A percentile compares a stretch with the other conserved stretches of the same genome.
Conservation (phyloP, 2,888 invertebrate genomes). For the Choristoneura rosaceana region DNA sequence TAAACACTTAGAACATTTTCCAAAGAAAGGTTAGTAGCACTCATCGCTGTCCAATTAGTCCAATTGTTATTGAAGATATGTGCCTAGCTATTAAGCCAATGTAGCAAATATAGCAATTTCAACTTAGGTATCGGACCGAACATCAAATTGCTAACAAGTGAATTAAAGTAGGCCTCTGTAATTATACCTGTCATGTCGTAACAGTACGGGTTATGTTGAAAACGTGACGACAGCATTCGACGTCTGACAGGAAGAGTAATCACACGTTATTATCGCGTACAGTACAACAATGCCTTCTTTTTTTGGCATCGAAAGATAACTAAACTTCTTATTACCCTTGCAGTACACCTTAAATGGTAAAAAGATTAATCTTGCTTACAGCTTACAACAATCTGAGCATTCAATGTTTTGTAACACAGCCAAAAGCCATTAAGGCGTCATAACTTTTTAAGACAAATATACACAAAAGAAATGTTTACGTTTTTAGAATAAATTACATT, state of each 20-base stretch:
- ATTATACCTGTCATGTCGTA: constrained; percentile 46
- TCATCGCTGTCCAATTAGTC: too few species aligned
- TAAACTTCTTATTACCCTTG: constrained; percentile 26
- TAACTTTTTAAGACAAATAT: constrained; percentile 36
- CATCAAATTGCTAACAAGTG: constrained; percentile 36
- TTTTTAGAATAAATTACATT: constrained; percentile 30
- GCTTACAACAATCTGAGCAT: constrained; percentile 22
- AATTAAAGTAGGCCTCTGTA: constrained; percentile 44
- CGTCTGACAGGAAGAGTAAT: constrained; percentile 56
- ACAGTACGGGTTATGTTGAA: constrained; percentile 55
- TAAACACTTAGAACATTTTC: too few species aligned
- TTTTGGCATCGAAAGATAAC: constrained; percentile 30
- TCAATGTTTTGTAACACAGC: constrained; percentile 41
- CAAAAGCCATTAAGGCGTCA: constrained; percentile 35
- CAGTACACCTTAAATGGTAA: constrained; percentile 25
- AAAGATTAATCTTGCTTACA: constrained; percentile 40
- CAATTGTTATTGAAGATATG: too few species aligned
- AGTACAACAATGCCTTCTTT: constrained; percentile 47
- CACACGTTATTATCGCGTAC: constrained; percentile 46
- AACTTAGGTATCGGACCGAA: constrained; percentile 33
- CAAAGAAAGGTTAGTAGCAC: too few species aligned
- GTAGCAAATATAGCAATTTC: constrained; percentile 32
- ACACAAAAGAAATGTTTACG: constrained; percentile 29
- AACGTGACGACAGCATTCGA: constrained; percentile 60
- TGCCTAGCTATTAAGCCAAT: neutral